Percentiles rank a stretch among this genome's conserved stretches.
Evolutionary conservation across 2,888 invertebrate species (phyloP).

Genomic region (Volucella bombylans): DNA sequence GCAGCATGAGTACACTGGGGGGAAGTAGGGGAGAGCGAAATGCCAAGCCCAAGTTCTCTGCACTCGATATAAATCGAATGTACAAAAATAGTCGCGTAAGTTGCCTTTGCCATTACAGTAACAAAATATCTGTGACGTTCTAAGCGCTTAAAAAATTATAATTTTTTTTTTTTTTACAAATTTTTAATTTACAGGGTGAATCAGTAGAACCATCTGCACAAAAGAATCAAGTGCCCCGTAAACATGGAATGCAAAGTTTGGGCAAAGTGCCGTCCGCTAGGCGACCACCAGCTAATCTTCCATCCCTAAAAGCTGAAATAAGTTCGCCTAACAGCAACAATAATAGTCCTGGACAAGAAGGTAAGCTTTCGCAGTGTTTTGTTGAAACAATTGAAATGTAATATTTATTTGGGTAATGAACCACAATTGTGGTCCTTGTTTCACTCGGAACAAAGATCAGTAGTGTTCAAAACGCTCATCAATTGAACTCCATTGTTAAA

Average conservation of each 20-base stretch:
- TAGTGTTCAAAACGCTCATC: background rate
- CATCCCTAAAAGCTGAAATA: constrained; percentile 98
- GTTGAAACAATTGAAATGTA: too few species aligned
- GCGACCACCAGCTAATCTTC: constrained; percentile 99
- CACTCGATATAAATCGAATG: constrained; percentile 98
- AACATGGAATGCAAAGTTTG: constrained; percentile 99
- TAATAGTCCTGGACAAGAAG: constrained; percentile 77
- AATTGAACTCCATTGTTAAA: background rate
- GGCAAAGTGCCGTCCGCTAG: constrained; percentile 99
- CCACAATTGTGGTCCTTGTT: background rate
- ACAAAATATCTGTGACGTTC: background rate
- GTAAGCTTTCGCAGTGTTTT: constrained; percentile 58
- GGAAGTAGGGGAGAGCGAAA: constrained; percentile 84
- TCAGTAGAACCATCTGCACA: constrained; percentile 93
- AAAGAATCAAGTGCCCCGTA: constrained; percentile 94
- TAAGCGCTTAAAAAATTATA: constrained; percentile 25
- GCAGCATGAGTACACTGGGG: constrained; percentile 84
- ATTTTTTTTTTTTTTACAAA: constrained; percentile 44
- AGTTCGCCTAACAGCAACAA: constrained; percentile 82
- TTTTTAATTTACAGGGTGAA: constrained; percentile 86
- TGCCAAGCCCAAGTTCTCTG: constrained; percentile 95
- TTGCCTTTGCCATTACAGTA: constrained; percentile 22
- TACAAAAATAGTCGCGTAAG: constrained; percentile 92
- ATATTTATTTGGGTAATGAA: too few species aligned
- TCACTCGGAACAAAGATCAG: background rate